Evolutionary conservation across 2,113 vertebrate genomes (phyloP).

Genomic region (Cinclus mexicanus): DNA sequence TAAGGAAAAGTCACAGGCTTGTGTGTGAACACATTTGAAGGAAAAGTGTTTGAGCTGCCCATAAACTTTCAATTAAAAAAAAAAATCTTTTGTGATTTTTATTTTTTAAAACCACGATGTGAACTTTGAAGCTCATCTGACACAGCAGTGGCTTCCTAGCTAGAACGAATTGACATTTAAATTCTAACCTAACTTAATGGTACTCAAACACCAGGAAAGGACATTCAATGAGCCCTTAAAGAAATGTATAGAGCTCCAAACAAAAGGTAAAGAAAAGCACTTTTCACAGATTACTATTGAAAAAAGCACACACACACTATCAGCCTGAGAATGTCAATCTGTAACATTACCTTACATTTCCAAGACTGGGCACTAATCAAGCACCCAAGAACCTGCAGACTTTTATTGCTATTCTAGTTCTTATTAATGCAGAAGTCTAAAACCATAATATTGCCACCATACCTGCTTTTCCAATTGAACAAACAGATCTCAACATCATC

Average conservation of each 20-base stretch:
- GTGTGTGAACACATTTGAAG: neutral
- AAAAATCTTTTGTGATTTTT: neutral
- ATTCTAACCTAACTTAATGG: neutral
- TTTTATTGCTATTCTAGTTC: neutral
- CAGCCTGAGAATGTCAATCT: neutral
- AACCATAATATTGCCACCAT: neutral
- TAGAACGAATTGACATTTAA: neutral
- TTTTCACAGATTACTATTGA: neutral
- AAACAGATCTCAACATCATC: constrained; percentile 54
- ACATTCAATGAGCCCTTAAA: neutral
- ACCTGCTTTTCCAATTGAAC: constrained; percentile 49
- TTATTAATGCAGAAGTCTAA: neutral
- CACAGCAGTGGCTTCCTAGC: neutral
- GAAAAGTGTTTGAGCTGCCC: neutral
- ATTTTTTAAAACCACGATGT: neutral
- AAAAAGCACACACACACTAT: neutral
- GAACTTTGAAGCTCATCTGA: neutral
- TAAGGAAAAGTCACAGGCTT: neutral
- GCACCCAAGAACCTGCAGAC: neutral
- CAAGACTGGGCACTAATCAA: neutral
- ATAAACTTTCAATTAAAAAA: neutral
- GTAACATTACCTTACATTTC: neutral
- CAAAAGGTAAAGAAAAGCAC: neutral
- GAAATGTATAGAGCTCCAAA: neutral
- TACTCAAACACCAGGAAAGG: neutral